Evolutionary conservation across 2,113 vertebrate genomes (phyloP).

Genomic region (Eptesicus fuscus): DNA sequence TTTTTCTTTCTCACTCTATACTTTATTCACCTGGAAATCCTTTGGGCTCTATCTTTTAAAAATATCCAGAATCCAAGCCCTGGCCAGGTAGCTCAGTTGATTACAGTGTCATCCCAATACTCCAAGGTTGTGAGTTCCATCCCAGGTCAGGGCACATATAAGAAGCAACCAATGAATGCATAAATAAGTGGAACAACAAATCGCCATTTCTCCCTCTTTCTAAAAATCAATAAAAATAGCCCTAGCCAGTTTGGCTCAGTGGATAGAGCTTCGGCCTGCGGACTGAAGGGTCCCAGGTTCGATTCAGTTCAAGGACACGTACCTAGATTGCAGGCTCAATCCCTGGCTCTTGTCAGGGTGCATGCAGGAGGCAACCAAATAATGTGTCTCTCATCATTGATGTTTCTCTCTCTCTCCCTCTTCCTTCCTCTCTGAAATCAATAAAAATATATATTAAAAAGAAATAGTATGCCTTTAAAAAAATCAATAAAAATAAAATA

Average conservation of each 20-base stretch:
- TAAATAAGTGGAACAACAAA: background rate
- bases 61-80: background rate
- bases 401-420: background rate
- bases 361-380: no score
- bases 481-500: background rate
- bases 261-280: no score
- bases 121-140: background rate
- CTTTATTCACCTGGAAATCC: conserved; percentile 3
- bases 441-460: background rate
- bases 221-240: no score
- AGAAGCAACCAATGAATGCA: background rate
- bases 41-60: background rate
- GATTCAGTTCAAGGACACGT: no score
- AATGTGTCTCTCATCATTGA: background rate
- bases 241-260: no score
- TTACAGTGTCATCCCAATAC: background rate
- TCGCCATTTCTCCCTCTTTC: background rate
- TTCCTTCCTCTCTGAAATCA: background rate
- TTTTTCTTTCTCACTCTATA: background rate
- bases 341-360: no score
- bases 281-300: no score
- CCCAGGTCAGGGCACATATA: background rate
- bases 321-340: no score
- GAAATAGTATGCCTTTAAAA: background rate
- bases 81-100: background rate